Conservation (phyloP, 37 sponge, comb jelly and placozoan genomes). For the Oscarella lobularis region DNA sequence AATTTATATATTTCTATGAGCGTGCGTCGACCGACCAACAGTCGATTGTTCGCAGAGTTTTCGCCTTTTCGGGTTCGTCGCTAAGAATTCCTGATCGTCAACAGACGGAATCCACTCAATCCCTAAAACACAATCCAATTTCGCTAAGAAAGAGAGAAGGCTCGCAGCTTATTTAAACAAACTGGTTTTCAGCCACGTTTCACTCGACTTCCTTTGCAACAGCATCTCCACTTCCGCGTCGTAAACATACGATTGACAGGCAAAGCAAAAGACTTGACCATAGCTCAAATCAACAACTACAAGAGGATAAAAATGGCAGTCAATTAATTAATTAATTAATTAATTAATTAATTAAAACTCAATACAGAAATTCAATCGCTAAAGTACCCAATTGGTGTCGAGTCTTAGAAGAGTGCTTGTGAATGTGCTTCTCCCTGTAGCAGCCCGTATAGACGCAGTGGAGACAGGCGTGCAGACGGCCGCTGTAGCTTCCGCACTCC, state of each 20-base stretch:
- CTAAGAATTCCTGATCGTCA: conserved; percentile 39
- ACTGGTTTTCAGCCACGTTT: background rate
- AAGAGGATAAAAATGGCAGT: too few relatives aligned
- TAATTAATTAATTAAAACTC: conserved; percentile 3
- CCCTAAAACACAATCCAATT: conserved; percentile 33
- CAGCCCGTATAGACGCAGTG: conserved; percentile 86
- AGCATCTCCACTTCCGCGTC: conserved; percentile 41
- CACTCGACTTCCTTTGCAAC: background rate
- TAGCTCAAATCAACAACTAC: conserved; percentile 72
- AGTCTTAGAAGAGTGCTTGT: conserved; percentile 32
- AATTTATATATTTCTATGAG: background rate
- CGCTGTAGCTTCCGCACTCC: conserved; percentile 32
- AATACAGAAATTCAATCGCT: too few relatives aligned
- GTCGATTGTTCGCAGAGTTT: conserved; percentile 52
- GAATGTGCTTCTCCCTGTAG: conserved; percentile 61
- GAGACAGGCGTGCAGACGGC: conserved; percentile 63
- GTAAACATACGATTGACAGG: conserved; percentile 65
- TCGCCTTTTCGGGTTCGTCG: conserved; percentile 50
- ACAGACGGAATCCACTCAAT: conserved; percentile 40
- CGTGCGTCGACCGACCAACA: conserved; percentile 35
- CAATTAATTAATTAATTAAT: too few relatives aligned
- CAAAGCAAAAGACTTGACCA: conserved; percentile 67
- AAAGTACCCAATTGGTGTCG: conserved; percentile 56
- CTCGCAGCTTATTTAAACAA: conserved; percentile 1
- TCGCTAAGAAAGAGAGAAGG: too few relatives aligned